Base-by-base conservation (phyloP, 2,888 invertebrate species). In the Pyrrhia umbra region DNA sequence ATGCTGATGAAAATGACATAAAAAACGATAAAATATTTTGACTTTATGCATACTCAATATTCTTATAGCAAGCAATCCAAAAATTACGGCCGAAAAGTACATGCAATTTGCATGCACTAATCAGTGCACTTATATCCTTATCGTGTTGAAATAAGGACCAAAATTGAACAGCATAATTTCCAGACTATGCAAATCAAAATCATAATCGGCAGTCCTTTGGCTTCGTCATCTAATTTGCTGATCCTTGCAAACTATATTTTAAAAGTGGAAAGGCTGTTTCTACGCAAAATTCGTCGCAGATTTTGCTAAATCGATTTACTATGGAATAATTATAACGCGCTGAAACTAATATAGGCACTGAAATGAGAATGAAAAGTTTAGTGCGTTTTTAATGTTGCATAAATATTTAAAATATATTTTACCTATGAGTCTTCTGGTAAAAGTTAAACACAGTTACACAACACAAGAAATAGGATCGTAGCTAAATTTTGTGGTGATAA, bases 211-310 rank as follows among this genome's bases (percentile, higher is more conserved):
- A 56, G 59, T 52, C 58, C 51, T 56, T 56, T 68, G 56, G 73
- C 68, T 68, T 68, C 68, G 51, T 68, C 65, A 68, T 72, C 56
- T 46, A 56, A 65, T 68, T 68, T 50, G 30, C 18, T 23, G 27
- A 49, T 20, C 20, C 54, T 54, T 63, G 40, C 43, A 71, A 47
- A 45, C 54, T 59, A 40, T 18, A 63, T 45, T 8, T 15, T 30
- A 16, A 40, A 18, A 46, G 45, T 2, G 6, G 13, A 15, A 30
- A 50, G 20, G 51, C n/a, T 27, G 6, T 5, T 34, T 18, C 1
- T 15, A 6, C 15, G 1, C 27, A 10, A 54, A 49, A 62, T 43
- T 40, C 27, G 6, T 49, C 21, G 27, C 15, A 49, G 2, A 30
- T 70, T 5, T 8, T 4, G 25, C 2, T 46, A 16, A 66, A 47